Base-by-base conservation (phyloP, 2,888 invertebrate genomes). In the Notodromas monacha region DNA sequence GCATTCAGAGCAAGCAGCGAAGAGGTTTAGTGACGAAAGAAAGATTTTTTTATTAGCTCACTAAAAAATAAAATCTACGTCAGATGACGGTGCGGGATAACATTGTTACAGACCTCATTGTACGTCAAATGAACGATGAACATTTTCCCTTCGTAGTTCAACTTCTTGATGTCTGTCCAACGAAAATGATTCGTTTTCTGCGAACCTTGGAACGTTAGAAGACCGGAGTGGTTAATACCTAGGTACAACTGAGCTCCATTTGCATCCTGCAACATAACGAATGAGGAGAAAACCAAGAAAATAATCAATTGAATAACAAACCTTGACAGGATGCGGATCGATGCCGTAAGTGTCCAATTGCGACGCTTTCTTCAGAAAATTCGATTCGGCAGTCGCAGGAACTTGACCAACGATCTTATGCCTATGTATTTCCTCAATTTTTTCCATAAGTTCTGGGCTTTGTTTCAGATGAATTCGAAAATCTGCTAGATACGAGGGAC, bases 71-170 rank as follows among this genome's bases (percentile, higher is more conserved):
- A n/a, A n/a, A n/a, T n/a, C n/a, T n/a, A n/a, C n/a, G n/a, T n/a
- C n/a, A n/a, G n/a, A n/a, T n/a, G n/a, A n/a, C n/a, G n/a, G n/a
- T n/a, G n/a, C n/a, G n/a, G n/a, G n/a, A n/a, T n/a, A n/a, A n/a
- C n/a, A n/a, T n/a, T n/a, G n/a, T n/a, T 16, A 44, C 59, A 60
- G 45, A 79, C 81, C 61, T 86, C 84, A 33, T 70, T 72, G 45
- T 77, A 72, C 43, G 72, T 72, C 34, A 84, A 59, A 50, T 86
- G 84, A 32, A 84, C 72, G 39, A 86, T 81, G 46, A 92, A 84
- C 76, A 89, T 86, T 53, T 84, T 74, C 13, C 86, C 84, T 47
- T 86, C 81, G 45, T 79, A 92, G 49, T 89, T 86, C 40, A 89
- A 70, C 51, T 84, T 84, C 44, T 76, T 73, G 30, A 92, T 72